Percentiles rank a stretch among this genome's conserved stretches.
Conservation (phyloP, 2,888 invertebrate species). For the Epinotia nisella region DNA sequence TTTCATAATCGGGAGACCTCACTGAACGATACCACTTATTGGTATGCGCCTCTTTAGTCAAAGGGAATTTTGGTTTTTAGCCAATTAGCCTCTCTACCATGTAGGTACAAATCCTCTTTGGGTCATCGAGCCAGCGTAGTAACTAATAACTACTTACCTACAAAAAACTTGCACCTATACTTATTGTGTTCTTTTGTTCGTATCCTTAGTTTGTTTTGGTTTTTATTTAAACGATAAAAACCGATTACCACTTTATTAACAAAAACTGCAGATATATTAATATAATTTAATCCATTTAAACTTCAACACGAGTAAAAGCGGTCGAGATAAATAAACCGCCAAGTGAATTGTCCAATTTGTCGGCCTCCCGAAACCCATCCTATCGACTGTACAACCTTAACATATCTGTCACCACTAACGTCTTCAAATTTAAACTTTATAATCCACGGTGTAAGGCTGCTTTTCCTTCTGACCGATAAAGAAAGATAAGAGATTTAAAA, state of each 20-base stretch:
- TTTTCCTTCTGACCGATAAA: background rate
- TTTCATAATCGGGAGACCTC: too few species aligned
- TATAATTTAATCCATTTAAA: slow-evolving; percentile 9
- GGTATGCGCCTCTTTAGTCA: too few species aligned
- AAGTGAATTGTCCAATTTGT: slow-evolving; percentile 22
- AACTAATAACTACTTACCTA: too few species aligned
- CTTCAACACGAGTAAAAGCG: slow-evolving; percentile 20
- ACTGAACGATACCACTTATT: too few species aligned
- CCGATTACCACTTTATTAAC: background rate
- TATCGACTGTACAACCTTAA: background rate
- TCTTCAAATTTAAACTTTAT: background rate
- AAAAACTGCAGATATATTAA: background rate
- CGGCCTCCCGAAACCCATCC: background rate
- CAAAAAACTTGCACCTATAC: too few species aligned
- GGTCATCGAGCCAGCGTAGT: too few species aligned
- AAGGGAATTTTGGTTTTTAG: too few species aligned
- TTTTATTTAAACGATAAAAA: background rate
- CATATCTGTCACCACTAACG: background rate
- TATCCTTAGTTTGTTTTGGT: too few species aligned
- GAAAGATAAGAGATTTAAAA: background rate
- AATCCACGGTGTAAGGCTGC: background rate
- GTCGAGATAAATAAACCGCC: slow-evolving; percentile 23
- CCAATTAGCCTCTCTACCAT: too few species aligned
- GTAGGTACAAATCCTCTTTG: too few species aligned
- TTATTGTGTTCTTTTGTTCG: too few species aligned